Conservation (phyloP, 2,113 vertebrate genomes). For the Hystrix cristata region DNA sequence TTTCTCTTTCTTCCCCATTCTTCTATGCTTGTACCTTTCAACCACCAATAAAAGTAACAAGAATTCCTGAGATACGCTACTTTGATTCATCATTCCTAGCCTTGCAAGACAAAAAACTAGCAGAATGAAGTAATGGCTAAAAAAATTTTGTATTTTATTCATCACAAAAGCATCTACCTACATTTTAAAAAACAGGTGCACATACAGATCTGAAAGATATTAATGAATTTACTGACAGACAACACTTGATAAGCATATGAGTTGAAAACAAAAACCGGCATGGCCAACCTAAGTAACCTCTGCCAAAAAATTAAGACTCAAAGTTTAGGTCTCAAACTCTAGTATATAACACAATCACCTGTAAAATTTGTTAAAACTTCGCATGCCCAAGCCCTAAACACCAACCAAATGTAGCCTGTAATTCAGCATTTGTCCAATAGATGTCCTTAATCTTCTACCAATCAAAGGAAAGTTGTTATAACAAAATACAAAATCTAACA, state of each 20-base stretch:
- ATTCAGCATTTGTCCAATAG: conserved; percentile 69
- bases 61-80: background rate
- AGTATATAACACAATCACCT: background rate
- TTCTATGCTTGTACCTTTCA: conserved; percentile 6
- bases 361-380: conserved; percentile 11
- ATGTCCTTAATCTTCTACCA: conserved; percentile 56
- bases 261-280: conserved; percentile 33
- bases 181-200: background rate
- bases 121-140: background rate
- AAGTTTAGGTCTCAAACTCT: background rate
- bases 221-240: conserved; percentile 19
- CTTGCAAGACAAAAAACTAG: conserved; percentile 25
- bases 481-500: background rate
- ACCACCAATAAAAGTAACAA: background rate
- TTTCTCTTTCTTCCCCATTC: background rate
- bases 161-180: background rate
- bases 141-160: background rate
- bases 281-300: background rate
- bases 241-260: background rate
- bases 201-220: background rate
- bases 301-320: conserved; percentile 21
- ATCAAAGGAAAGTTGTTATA: conserved; percentile 17
- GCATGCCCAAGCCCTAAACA: background rate
- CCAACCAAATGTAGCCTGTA: background rate
- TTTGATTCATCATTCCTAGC: conserved; percentile 17